These are phyloP conservation scores for Phrixothrix hirtus DNA, from an alignment of 2,888 invertebrate genomes.

Conservation along the genomic window DNA sequence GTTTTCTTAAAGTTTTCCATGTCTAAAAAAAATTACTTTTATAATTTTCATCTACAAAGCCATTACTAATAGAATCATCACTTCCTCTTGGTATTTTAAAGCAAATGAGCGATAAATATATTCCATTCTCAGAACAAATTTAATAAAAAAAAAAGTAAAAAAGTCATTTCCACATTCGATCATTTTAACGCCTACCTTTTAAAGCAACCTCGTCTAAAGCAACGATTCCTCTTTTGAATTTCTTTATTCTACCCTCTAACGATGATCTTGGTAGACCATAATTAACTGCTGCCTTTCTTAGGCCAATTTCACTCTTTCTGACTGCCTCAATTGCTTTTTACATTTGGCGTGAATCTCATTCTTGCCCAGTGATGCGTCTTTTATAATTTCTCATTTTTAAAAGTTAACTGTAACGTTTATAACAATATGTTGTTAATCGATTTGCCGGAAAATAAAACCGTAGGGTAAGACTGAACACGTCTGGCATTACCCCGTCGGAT, in stretches of 20 bases:
- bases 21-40: neutral
- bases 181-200: neutral
- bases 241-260: neutral
- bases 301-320: neutral
- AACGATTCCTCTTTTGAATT: neutral
- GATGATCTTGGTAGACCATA: neutral
- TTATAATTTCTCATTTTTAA: no score
- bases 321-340: neutral
- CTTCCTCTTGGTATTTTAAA: no score
- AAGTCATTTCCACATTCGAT: neutral
- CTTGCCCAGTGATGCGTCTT: neutral
- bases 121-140: no score
- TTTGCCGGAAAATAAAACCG: no score
- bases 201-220: neutral
- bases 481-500: neutral
- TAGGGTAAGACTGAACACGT: neutral
- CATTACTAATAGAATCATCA: no score
- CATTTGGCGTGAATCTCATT: neutral
- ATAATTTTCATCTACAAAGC: no score
- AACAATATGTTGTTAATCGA: neutral
- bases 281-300: neutral
- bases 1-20: neutral
- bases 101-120: no score
- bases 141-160: neutral
- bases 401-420: neutral